Conservation (phyloP, 2,888 invertebrate species). For the Drosophila pseudotalamancana region DNA sequence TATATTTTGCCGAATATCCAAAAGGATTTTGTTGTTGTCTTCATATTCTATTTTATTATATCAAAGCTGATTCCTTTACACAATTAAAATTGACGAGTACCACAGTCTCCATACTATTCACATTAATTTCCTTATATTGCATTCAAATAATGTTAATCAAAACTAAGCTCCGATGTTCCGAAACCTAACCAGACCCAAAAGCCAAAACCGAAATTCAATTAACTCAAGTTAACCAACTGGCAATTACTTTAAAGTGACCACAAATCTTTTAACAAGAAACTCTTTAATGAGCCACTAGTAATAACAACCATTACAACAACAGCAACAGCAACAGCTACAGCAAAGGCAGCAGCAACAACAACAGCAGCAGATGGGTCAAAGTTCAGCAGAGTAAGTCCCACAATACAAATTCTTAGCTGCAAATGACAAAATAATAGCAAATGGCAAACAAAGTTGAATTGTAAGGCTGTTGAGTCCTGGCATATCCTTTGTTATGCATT, state of each 20-base stretch:
- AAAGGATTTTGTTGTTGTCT: too few relatives aligned
- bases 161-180: too few relatives aligned
- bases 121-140: not conserved
- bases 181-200: too few relatives aligned
- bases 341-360: too few relatives aligned
- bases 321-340: conserved; percentile 21
- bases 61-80: too few relatives aligned
- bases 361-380: conserved; percentile 20
- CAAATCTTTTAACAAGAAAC: conserved; percentile 67
- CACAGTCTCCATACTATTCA: too few relatives aligned
- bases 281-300: conserved; percentile 54
- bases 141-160: not conserved
- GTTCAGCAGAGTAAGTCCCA: conserved; percentile 8
- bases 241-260: conserved; percentile 67
- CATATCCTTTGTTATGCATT: conserved; percentile 15
- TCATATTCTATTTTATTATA: too few relatives aligned
- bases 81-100: too few relatives aligned
- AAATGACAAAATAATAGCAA: conserved; percentile 40
- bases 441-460: conserved; percentile 20
- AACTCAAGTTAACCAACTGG: conserved; percentile 43
- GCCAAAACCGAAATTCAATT: conserved; percentile 57
- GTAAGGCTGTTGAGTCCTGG: not conserved
- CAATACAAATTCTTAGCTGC: conserved; percentile 34
- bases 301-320: conserved; percentile 5
- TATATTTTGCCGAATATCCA: too few relatives aligned